Percentiles rank a stretch among this genome's conserved stretches.
These are phyloP conservation scores for Phalacrocorax aristotelis DNA, from an alignment of 2,113 vertebrate genomes.

Conservation along the genomic window DNA sequence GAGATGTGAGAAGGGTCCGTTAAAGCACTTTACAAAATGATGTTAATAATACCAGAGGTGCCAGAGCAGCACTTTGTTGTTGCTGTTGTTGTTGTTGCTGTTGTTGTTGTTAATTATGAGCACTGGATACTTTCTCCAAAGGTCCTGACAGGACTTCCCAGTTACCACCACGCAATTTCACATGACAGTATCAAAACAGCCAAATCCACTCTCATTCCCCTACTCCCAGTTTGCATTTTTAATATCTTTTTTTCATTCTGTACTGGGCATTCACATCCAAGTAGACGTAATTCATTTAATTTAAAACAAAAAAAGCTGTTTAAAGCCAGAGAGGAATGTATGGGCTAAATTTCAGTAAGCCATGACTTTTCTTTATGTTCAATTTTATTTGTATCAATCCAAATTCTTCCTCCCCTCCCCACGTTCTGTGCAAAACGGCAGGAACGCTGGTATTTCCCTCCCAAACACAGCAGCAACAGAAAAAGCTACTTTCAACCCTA, in stretches of 20 bases:
- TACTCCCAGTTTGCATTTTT: not conserved
- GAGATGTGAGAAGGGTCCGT: not conserved
- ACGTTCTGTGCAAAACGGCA: not conserved
- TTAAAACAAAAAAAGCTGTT: not conserved
- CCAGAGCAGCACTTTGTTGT: not conserved
- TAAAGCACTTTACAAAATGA: not conserved
- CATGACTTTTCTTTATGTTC: not conserved
- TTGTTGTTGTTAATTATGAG: not conserved
- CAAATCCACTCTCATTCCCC: not conserved
- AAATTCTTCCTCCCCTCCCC: not conserved
- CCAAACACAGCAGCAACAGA: not conserved
- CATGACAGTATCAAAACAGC: not conserved
- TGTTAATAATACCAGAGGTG: not conserved
- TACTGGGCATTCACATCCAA: not conserved
- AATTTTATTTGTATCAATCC: not conserved
- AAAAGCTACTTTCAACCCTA: not conserved
- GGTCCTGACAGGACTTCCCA: not conserved
- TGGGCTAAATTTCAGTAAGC: not conserved
- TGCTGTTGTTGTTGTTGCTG: not conserved
- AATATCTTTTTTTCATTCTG: not conserved
- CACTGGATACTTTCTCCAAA: not conserved
- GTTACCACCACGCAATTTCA: not conserved
- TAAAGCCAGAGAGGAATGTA: not conserved
- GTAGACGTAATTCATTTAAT: not conserved
- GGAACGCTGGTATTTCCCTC: not conserved